These are phyloP conservation scores for Byasa hedistus DNA, from an alignment of 2,888 invertebrate genomes.

Conservation along the genomic window DNA sequence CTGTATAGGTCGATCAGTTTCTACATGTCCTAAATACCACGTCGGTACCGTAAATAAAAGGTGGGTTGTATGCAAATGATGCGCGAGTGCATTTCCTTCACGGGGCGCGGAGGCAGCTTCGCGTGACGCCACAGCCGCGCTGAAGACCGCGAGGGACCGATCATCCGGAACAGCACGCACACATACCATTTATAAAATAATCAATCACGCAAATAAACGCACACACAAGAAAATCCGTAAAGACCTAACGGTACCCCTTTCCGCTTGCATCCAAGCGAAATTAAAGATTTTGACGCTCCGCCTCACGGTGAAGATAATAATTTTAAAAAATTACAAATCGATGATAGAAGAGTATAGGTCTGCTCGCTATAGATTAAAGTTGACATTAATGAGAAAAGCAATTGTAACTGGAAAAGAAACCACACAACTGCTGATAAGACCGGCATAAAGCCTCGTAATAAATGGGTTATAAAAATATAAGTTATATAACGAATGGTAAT, in stretches of 20 bases:
- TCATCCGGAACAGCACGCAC: constrained; percentile 55
- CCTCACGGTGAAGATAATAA: not conserved
- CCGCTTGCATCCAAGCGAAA: constrained; percentile 32
- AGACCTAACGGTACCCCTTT: constrained; percentile 23
- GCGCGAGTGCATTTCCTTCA: constrained; percentile 34
- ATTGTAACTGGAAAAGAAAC: constrained; percentile 49
- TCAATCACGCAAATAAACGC: constrained; percentile 49
- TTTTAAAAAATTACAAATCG: constrained; percentile 7
- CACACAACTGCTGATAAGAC: constrained; percentile 54
- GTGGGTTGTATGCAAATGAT: constrained; percentile 50
- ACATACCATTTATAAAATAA: constrained; percentile 48
- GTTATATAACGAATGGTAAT: constrained; percentile 46
- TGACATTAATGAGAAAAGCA: constrained; percentile 1
- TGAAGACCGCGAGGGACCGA: constrained; percentile 43
- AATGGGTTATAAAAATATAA: constrained; percentile 40
- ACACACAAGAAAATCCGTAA: constrained; percentile 18
- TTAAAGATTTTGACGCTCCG: constrained; percentile 36
- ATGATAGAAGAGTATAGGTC: not conserved
- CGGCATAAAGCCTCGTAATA: constrained; percentile 38
- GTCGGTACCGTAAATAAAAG: constrained; percentile 45
- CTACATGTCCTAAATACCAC: constrained; percentile 50
- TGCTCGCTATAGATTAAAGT: not conserved
- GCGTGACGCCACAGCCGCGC: constrained; percentile 41
- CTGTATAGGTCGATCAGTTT: constrained; percentile 19
- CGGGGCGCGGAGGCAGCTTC: constrained; percentile 47